phyloP scores from a whole-genome alignment of 2,113 vertebrate genomes.

The Carettochelys insculpta region DNA sequence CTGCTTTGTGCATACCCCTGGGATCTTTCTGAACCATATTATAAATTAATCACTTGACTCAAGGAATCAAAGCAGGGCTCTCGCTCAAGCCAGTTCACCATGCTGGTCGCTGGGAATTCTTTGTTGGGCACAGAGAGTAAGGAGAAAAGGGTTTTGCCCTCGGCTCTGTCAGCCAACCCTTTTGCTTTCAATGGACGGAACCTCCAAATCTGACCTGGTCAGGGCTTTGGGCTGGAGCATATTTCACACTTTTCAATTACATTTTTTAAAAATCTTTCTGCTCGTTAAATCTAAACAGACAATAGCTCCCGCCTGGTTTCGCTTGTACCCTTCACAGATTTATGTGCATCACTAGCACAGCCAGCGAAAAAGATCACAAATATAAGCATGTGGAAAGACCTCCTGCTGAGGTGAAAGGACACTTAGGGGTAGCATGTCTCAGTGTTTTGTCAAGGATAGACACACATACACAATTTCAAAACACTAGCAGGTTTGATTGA shows the following conservation, averaged over 20 bases:
- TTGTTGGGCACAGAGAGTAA: not conserved
- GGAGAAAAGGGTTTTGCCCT: not conserved
- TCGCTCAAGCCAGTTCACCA: not conserved
- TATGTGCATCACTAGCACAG: not conserved
- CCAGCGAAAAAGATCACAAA: not conserved
- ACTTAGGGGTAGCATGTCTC: not conserved
- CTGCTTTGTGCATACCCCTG: not conserved
- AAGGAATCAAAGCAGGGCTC: conserved; percentile 23
- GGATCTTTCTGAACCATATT: not conserved
- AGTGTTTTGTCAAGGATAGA: not conserved
- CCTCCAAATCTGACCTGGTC: not conserved
- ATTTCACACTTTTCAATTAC: not conserved
- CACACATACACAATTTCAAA: not conserved
- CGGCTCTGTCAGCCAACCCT: not conserved
- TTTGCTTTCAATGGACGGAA: not conserved
- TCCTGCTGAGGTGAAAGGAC: not conserved
- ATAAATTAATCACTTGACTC: not conserved
- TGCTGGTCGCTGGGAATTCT: conserved; percentile 8
- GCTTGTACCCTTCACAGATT: not conserved
- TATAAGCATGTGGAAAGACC: fast-evolving
- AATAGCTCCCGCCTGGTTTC: not conserved
- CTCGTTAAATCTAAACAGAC: not conserved
- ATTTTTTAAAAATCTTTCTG: not conserved
- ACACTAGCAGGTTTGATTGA: not conserved
- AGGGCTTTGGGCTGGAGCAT: not conserved